Conservation (phyloP, 2,888 invertebrate species). For the Odontothrips loti region DNA sequence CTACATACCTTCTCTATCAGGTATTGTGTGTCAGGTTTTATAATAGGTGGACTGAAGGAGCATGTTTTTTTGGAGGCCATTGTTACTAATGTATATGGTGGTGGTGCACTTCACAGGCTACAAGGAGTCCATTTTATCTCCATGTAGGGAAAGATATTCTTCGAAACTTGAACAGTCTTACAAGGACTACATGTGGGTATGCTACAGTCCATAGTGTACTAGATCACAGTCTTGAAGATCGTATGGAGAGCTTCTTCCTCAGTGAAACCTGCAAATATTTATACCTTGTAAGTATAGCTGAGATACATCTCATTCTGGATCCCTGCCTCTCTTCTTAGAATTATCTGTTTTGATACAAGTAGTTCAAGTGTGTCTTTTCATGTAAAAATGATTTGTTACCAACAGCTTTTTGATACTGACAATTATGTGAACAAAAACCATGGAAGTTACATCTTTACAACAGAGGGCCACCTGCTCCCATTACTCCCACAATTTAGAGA, state of each 20-base stretch:
- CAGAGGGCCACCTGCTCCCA: conserved; percentile 59
- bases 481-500: conserved; percentile 41
- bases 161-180: conserved; percentile 50
- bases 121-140: conserved; percentile 61
- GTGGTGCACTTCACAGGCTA: conserved; percentile 46
- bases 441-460: conserved; percentile 54
- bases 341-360: not conserved
- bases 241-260: conserved; percentile 63
- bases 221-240: conserved; percentile 56
- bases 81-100: not conserved
- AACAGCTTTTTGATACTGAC: conserved; percentile 57
- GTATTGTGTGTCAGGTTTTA: conserved; percentile 36
- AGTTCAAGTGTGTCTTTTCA: conserved; percentile 22
- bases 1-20: conserved; percentile 58
- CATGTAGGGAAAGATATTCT: conserved; percentile 59
- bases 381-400: conserved; percentile 32
- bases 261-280: conserved; percentile 63
- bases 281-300: conserved; percentile 53
- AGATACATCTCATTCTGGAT: not conserved
- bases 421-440: conserved; percentile 55
- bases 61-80: not conserved
- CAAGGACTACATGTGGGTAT: conserved; percentile 57
- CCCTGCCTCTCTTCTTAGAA: not conserved
- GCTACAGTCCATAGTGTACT: conserved; percentile 60
- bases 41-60: no score